Evolutionary conservation across 2,888 invertebrate species (phyloP).

Genomic region (Eupsilia transversa): DNA sequence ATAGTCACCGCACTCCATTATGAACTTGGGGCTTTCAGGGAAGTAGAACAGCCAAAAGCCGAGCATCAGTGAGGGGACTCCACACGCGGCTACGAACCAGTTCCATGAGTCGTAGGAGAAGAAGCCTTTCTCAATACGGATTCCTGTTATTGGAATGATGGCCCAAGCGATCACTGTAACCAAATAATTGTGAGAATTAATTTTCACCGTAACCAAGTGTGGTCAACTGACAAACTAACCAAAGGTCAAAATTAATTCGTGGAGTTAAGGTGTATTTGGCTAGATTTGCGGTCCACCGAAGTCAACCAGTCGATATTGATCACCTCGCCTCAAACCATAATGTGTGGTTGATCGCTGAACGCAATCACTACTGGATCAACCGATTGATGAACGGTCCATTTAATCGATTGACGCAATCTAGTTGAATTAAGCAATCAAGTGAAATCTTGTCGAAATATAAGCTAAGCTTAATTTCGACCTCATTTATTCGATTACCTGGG

Average conservation of each 20-base stretch:
- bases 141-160: constrained; percentile 93
- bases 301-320: neutral
- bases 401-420: neutral
- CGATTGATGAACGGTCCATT: neutral
- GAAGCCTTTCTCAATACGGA: constrained; percentile 89
- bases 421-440: neutral
- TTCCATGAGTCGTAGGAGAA: constrained; percentile 95
- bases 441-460: neutral
- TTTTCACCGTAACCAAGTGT: neutral
- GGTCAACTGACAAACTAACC: neutral
- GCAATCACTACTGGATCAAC: neutral
- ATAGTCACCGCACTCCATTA: constrained; percentile 94
- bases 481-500: no score
- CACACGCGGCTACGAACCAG: constrained; percentile 94
- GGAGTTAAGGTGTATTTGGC: neutral
- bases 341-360: neutral
- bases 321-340: neutral
- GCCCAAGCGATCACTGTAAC: constrained; percentile 93
- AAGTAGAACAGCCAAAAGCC: constrained; percentile 93
- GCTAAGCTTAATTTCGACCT: no score
- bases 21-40: constrained; percentile 96
- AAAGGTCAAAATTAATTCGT: neutral
- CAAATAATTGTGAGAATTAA: constrained; percentile 1
- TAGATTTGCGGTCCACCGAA: neutral
- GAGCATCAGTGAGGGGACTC: constrained; percentile 92